Evolutionary conservation across 1,140 invertebrate species (phyloP), one percentile per base, ranked within the genome.

Genomic region (Magallana gigas): DNA sequence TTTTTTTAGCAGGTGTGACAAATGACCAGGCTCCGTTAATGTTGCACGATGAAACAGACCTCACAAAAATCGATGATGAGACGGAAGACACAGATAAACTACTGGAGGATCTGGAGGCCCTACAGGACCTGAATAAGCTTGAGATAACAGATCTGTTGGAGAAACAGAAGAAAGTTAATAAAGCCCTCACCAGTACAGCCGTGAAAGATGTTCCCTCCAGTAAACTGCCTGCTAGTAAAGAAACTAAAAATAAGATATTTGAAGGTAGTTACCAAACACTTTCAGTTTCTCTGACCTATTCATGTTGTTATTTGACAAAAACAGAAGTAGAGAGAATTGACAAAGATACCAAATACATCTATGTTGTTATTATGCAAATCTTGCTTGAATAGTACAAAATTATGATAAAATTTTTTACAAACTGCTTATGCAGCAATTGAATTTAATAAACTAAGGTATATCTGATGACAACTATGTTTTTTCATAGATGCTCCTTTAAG

Each of bases 401-500:
- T 48, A 48, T 48, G 36, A 48, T 48, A 5, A 57, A 23, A n/a
- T 5, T 86, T 83, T 18, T 14, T 23, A 29, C 16, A 58, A 56
- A 81, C 36, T 68, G 58, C 58, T 81, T 62, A 14, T 2, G 36
- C 12, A 14, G 57, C 9, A 16, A 8, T 56, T 86, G 7, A 11
- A 81, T 58, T 76, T 62, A 83, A 86, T 80, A 71, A 85, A 64
- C 4, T 58, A 6, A 85, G 68, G 58, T 23, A 48, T 48, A 48
- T 48, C 36, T 48, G 36, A 48, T 48, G 2, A 48, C 36, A 58
- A 1, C 18, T 57, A 18, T 57, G 5, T 83, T 8, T 83, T 83
- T 62, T 23, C 23, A 23, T 16, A 82, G 83, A 85, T 81, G n/a
- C 71, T 5, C 14, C 58, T 56, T 57, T 57, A 16, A 80, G 48